A percentile compares a stretch with the other conserved stretches of the same genome.
phyloP scores from a whole-genome alignment of 2,113 vertebrate genomes.

The Drymodes brunneopygia region DNA sequence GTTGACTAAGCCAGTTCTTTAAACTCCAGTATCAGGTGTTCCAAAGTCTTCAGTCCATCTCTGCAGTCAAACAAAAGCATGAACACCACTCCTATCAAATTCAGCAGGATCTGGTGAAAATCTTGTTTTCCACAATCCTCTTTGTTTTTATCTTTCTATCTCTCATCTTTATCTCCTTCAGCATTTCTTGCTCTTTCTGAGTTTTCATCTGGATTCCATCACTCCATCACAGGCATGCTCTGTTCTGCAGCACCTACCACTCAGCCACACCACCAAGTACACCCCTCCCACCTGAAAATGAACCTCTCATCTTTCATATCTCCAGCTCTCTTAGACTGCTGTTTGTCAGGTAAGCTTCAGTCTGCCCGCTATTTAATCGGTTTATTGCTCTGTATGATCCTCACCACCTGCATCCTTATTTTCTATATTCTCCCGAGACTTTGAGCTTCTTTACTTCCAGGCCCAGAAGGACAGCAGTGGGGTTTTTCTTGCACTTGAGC shows the following conservation, averaged over 20 bases:
- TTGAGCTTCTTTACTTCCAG: not conserved
- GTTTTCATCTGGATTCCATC: not conserved
- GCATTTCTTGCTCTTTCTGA: not conserved
- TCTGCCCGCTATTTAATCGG: not conserved
- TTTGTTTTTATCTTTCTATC: not conserved
- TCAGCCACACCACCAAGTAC: not conserved
- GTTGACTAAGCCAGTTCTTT: not conserved
- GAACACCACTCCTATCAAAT: not conserved
- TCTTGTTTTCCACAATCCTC: not conserved
- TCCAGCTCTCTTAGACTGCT: not conserved
- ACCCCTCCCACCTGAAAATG: not conserved
- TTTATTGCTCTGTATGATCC: not conserved
- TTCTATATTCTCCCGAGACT: not conserved
- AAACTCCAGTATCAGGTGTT: not conserved
- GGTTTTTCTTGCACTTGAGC: not conserved
- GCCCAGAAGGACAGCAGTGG: not conserved
- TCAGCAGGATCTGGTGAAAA: not conserved
- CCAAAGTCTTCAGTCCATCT: not conserved
- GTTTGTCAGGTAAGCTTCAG: not conserved
- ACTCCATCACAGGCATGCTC: not conserved
- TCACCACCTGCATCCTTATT: slow-evolving; percentile 10
- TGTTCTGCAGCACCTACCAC: not conserved
- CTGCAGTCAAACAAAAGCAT: not conserved
- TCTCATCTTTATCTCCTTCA: not conserved
- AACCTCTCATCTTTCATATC: not conserved